Conservation (phyloP, 2,888 invertebrate genomes). For the Meiosimyza decipiens region DNA sequence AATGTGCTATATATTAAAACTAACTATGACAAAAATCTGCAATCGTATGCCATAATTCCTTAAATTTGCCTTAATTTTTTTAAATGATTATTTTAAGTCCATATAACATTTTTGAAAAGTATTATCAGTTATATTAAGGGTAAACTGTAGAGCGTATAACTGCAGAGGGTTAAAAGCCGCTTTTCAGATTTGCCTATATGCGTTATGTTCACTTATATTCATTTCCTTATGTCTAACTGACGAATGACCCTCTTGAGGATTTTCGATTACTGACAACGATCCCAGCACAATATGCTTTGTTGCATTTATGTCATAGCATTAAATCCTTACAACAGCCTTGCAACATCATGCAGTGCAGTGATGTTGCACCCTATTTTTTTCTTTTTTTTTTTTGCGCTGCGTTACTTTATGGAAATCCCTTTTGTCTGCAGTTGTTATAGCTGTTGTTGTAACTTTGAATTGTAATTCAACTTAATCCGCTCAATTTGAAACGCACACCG, state of each 20-base stretch:
- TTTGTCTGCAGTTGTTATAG: slow-evolving; percentile 14
- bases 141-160: no score
- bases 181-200: no score
- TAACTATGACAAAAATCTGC: no score
- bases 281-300: slow-evolving; percentile 10
- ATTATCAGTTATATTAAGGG: no score
- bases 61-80: no score
- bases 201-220: no score
- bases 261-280: background rate
- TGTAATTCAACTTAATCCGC: slow-evolving; percentile 63
- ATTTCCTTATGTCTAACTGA: background rate
- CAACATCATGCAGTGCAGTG: no score
- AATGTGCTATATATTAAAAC: no score
- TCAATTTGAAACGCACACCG: slow-evolving; percentile 54
- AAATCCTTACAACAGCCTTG: slow-evolving; percentile 1
- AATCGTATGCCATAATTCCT: no score
- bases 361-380: slow-evolving; percentile 10
- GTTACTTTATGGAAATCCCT: background rate
- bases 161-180: no score
- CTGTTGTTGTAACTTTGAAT: slow-evolving; percentile 43
- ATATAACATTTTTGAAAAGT: no score
- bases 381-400: background rate
- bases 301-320: slow-evolving; percentile 19
- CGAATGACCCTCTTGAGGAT: slow-evolving; percentile 21
- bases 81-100: no score